Base-by-base conservation (phyloP, 2,797 vertebrate species). In the Gymnocypris eckloni region DNA sequence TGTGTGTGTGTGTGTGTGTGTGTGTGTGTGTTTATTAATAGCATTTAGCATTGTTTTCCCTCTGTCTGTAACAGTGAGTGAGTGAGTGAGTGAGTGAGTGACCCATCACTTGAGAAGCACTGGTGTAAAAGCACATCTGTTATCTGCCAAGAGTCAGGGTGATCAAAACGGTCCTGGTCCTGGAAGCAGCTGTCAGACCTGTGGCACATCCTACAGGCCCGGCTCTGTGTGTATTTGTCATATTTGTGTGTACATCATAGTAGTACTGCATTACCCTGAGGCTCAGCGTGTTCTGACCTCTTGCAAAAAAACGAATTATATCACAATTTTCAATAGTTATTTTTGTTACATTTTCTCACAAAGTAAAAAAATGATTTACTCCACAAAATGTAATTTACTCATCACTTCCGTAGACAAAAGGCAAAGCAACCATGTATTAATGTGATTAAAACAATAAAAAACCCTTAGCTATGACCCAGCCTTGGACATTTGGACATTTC, bases 101-200 rank as follows among this genome's bases (percentile, higher is more conserved):
- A n/a, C 71, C 72, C 25, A 75, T 6, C 22, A 25, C 22, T 71
- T 56, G 9, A 41, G 72, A 54, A 81, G 16, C 28, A 48, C 25
- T 82, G 71, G 43, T 79, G 83, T 50, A 28, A 50, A 54, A 28
- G n/a, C 78, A 67, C 66, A 86, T 88, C 78, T 78, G 54, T 39
- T 22, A 81, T 82, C 72, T 78, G 48, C 28, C 28, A 90, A 28
- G 92, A 89, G 92, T 37, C 69, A 22, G 89, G 92, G 92, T 93
- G 91, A 93, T 82, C 85, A 91, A 72, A 88, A 66, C 11, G 41
- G 59, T 89, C 84, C 88, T 84, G 88, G 89, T 93, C 90, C 90
- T 91, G 92, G 91, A 91, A 90, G 91, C 92, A 94, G 93, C 94
- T 93, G 93, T 92, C 91, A 92, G 88, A 91, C 93, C 91, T 82